Percentiles rank a stretch among this genome's conserved stretches.
Conservation (phyloP, 2,113 vertebrate species). For the Cichladusa arquata region DNA sequence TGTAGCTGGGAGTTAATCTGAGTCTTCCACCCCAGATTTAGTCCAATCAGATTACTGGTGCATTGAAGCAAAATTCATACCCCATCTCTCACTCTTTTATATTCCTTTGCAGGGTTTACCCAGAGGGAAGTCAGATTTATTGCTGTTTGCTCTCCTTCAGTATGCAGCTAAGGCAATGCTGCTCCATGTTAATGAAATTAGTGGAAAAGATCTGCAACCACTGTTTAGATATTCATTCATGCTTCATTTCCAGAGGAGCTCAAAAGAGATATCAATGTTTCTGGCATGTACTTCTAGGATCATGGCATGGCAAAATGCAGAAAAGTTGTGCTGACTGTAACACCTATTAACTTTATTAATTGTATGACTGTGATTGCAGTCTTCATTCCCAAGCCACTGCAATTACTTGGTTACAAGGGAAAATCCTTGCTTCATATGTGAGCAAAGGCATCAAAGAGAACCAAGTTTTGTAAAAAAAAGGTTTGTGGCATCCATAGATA, state of each 20-base stretch:
- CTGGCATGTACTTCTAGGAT: neutral
- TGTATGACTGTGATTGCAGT: neutral
- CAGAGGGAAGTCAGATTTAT: neutral
- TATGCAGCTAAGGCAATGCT: neutral
- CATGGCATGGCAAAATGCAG: neutral
- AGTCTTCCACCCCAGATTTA: conserved; percentile 22
- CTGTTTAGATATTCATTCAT: neutral
- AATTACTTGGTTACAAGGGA: neutral
- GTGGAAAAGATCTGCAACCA: neutral
- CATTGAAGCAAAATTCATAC: conserved; percentile 12
- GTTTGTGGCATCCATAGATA: neutral
- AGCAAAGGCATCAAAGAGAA: neutral
- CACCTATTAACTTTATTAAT: neutral
- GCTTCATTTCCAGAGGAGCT: neutral
- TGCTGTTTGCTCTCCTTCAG: neutral
- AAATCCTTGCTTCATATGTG: neutral
- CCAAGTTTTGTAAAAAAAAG: neutral
- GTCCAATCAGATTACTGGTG: neutral
- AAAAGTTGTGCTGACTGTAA: neutral
- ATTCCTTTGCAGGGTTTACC: neutral
- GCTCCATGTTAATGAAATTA: neutral
- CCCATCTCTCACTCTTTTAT: neutral
- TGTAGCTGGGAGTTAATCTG: neutral
- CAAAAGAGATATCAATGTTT: neutral
- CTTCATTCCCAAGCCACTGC: neutral